Evolutionary conservation across 2,888 invertebrate genomes (phyloP).

Genomic region (Belgica antarctica): DNA sequence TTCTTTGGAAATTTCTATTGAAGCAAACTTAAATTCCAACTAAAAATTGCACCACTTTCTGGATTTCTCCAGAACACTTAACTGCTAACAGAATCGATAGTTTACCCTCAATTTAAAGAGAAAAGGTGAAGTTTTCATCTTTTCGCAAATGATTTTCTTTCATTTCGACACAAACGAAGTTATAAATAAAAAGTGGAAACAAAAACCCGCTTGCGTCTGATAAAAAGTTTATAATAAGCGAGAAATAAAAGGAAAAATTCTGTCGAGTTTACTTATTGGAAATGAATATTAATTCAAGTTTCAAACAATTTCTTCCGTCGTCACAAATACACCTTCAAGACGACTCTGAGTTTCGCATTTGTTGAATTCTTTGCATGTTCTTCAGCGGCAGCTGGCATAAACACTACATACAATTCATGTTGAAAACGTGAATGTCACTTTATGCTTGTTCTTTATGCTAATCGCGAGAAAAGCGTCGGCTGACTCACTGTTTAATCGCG

Average conservation of each 20-base stretch:
- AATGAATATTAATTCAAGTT: slow-evolving; percentile 28
- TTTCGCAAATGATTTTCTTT: slow-evolving; percentile 26
- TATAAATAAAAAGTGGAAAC: slow-evolving; percentile 20
- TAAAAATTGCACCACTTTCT: too few relatives aligned
- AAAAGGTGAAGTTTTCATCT: slow-evolving; percentile 17
- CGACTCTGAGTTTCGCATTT: slow-evolving; percentile 16
- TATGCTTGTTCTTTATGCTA: slow-evolving; percentile 6
- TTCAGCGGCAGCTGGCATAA: slow-evolving; percentile 20
- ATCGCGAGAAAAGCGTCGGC: too few relatives aligned
- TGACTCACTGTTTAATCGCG: too few relatives aligned
- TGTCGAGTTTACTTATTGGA: slow-evolving; percentile 24
- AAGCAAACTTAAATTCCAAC: too few relatives aligned
- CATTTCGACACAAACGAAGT: not conserved
- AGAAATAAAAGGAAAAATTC: too few relatives aligned
- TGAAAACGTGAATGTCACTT: slow-evolving; percentile 7
- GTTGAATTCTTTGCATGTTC: not conserved
- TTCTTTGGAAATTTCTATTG: too few relatives aligned
- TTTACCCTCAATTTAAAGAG: not conserved
- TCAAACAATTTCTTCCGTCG: slow-evolving; percentile 14
- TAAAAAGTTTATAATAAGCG: slow-evolving; percentile 31
- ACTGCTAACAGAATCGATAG: too few relatives aligned
- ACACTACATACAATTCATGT: too few relatives aligned
- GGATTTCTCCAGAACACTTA: too few relatives aligned
- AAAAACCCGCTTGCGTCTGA: slow-evolving; percentile 20
- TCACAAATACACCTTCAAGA: slow-evolving; percentile 22